A percentile compares a stretch with the other conserved stretches of the same genome.
These are phyloP conservation scores for Phylloscopus trochilus DNA, from an alignment of 2,113 vertebrate species.

Conservation along the genomic window DNA sequence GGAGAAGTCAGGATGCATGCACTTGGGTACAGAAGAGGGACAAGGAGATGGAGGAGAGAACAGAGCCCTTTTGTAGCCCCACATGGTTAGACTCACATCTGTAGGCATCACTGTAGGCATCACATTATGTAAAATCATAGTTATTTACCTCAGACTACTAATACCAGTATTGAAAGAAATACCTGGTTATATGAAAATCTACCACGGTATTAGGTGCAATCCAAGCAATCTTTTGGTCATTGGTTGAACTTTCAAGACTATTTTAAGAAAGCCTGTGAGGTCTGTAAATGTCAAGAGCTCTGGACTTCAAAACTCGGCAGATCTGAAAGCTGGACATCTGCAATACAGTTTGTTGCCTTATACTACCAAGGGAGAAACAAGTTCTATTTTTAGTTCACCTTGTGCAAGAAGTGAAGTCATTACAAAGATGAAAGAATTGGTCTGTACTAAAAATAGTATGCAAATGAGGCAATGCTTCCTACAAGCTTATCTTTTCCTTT, in stretches of 20 bases:
- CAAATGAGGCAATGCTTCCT: slow-evolving; percentile 37
- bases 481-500: slow-evolving; percentile 46
- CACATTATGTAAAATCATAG: background rate
- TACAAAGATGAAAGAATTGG: slow-evolving; percentile 57
- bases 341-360: slow-evolving; percentile 10
- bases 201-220: background rate
- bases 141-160: background rate
- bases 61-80: background rate
- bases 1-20: background rate
- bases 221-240: background rate
- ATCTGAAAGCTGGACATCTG: slow-evolving; percentile 53
- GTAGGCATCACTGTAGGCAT: background rate
- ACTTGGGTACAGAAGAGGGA: background rate
- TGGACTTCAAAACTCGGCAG: background rate
- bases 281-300: slow-evolving; percentile 38
- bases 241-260: slow-evolving; percentile 1
- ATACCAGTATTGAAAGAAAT: background rate
- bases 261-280: slow-evolving; percentile 12
- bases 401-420: slow-evolving; percentile 43
- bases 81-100: background rate
- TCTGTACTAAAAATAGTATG: slow-evolving; percentile 59
- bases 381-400: slow-evolving; percentile 60
- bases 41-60: background rate
- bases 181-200: background rate
- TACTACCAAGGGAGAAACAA: slow-evolving; percentile 45